Conservation (phyloP, 1,140 invertebrate species). For the Oryzaephilus surinamensis region DNA sequence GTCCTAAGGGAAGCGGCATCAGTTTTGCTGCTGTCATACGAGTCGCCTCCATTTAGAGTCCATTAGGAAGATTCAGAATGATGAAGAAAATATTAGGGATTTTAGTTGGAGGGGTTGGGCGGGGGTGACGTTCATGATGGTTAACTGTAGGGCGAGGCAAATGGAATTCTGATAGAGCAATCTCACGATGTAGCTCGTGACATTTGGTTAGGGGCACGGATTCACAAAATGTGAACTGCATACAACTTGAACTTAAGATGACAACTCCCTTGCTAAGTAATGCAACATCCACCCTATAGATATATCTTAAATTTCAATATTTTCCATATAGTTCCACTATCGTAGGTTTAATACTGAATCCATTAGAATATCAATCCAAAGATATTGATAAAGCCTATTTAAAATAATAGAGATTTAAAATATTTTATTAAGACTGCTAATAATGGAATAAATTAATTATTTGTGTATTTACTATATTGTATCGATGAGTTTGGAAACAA, state of each 20-base stretch:
- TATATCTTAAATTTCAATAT: no score
- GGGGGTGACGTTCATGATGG: no score
- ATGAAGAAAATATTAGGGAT: constrained; percentile 24
- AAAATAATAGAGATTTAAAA: no score
- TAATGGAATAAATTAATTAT: no score
- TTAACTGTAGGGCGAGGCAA: constrained; percentile 15
- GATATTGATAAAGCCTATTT: no score
- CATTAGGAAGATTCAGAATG: constrained; percentile 23
- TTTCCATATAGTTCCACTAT: no score
- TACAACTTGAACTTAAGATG: constrained; percentile 6
- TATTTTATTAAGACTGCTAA: no score
- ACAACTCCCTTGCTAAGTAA: constrained; percentile 1
- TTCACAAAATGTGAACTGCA: constrained; percentile 15
- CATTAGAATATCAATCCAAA: no score
- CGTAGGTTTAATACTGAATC: no score
- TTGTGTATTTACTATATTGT: no score
- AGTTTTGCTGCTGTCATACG: constrained; percentile 23
- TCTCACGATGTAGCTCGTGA: constrained; percentile 14
- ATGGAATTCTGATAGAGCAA: constrained; percentile 21
- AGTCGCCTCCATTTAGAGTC: constrained; percentile 25
- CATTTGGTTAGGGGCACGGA: constrained; percentile 17
- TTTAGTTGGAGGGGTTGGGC: constrained; percentile 8
- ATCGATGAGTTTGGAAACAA: no score
- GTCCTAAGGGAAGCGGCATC: constrained; percentile 15
- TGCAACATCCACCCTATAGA: no score